These are phyloP conservation scores for Macquaria australasica DNA, from an alignment of 2,113 vertebrate species.

Conservation along the genomic window DNA sequence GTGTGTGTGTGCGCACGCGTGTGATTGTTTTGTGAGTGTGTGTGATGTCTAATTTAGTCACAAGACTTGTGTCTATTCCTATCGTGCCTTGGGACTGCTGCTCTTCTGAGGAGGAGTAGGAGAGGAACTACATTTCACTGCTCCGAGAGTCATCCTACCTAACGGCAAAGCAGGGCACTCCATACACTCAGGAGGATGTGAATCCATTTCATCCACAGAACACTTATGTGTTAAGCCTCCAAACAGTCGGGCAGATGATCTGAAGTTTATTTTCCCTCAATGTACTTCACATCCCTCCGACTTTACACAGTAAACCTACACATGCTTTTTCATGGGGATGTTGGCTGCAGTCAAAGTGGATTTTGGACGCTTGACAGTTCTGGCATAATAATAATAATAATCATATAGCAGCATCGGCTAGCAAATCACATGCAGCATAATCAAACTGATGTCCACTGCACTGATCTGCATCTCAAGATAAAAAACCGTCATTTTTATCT, in stretches of 20 bases:
- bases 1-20: slow-evolving; percentile 14
- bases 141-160: slow-evolving; percentile 57
- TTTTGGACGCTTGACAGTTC: slow-evolving; percentile 27
- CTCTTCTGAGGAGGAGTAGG: slow-evolving; percentile 43
- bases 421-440: slow-evolving; percentile 41
- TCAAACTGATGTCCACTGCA: slow-evolving; percentile 21
- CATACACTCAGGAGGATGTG: slow-evolving; percentile 66
- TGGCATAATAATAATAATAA: slow-evolving; percentile 26
- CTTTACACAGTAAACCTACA: slow-evolving; percentile 63
- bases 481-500: slow-evolving; percentile 8
- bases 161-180: slow-evolving; percentile 54
- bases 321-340: slow-evolving; percentile 35
- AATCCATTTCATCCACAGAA: slow-evolving; percentile 71
- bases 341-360: slow-evolving; percentile 32
- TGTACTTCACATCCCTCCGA: slow-evolving; percentile 50
- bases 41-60: slow-evolving; percentile 63
- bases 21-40: slow-evolving; percentile 34
- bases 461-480: slow-evolving; percentile 25
- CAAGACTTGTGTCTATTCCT: slow-evolving; percentile 63
- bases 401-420: slow-evolving; percentile 4
- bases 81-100: slow-evolving; percentile 58
- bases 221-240: slow-evolving; percentile 74
- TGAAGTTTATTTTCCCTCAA: slow-evolving; percentile 60
- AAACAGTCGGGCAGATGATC: slow-evolving; percentile 45
- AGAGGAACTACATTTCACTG: slow-evolving; percentile 62